These are phyloP conservation scores for Drosophila birchii DNA, from an alignment of 2,888 invertebrate genomes.

Conservation along the genomic window DNA sequence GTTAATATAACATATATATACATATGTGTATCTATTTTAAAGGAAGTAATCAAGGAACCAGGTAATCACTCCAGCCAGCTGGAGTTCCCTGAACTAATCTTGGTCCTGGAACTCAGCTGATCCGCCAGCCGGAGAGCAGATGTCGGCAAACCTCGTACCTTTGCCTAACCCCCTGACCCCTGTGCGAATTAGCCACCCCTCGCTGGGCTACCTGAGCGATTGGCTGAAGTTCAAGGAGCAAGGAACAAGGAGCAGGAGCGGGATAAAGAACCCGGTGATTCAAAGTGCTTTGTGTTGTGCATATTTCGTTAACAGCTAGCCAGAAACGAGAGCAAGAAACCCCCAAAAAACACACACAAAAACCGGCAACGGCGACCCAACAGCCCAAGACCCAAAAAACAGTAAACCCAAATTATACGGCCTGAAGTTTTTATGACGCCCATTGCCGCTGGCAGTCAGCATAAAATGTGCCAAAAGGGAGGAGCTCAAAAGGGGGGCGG, in stretches of 20 bases:
- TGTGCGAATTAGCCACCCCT: constrained; percentile 29
- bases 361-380: constrained; percentile 8
- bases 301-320: constrained; percentile 80
- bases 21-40: neutral
- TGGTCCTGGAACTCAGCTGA: constrained; percentile 26
- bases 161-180: constrained; percentile 29
- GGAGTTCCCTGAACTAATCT: constrained; percentile 3
- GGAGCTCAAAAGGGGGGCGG: constrained; percentile 18
- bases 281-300: constrained; percentile 65
- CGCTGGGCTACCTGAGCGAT: constrained; percentile 29
- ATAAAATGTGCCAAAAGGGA: constrained; percentile 38
- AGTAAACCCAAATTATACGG: constrained; percentile 40
- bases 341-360: constrained; percentile 5
- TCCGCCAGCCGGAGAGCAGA: constrained; percentile 20
- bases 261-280: constrained; percentile 12
- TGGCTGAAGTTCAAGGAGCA: constrained; percentile 3
- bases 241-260: constrained; percentile 12
- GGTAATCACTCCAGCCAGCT: too few species aligned
- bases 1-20: too few species aligned
- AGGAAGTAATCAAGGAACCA: neutral
- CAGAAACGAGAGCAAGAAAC: constrained; percentile 72
- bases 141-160: constrained; percentile 17
- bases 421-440: constrained; percentile 37
- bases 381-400: constrained; percentile 28
- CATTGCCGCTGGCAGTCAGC: constrained; percentile 33